These are phyloP conservation scores for Danionella dracula DNA, from an alignment of 2,797 vertebrate species.

Conservation along the genomic window DNA sequence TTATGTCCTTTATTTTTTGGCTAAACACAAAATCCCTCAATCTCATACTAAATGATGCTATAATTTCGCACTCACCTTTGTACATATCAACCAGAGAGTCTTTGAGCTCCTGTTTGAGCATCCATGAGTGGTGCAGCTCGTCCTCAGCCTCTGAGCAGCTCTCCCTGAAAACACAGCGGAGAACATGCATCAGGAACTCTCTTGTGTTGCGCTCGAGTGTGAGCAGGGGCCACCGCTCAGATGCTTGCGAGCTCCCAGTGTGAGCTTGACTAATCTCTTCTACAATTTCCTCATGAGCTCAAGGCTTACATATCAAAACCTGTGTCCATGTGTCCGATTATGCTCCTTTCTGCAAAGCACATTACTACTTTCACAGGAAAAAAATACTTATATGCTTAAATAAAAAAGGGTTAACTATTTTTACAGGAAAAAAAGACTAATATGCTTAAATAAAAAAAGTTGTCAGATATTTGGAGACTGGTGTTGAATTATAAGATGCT, in stretches of 20 bases:
- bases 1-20: too few relatives aligned
- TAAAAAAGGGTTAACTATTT: too few relatives aligned
- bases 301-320: slow-evolving; percentile 3
- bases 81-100: slow-evolving; percentile 62
- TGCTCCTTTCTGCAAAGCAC: too few relatives aligned
- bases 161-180: slow-evolving; percentile 44
- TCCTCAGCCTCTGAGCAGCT: slow-evolving; percentile 45
- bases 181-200: background rate
- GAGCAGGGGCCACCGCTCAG: slow-evolving; percentile 14
- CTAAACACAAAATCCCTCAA: too few relatives aligned
- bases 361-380: too few relatives aligned
- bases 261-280: slow-evolving; percentile 36
- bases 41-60: too few relatives aligned
- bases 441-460: too few relatives aligned
- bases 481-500: too few relatives aligned
- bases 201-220: background rate
- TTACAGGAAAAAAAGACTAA: too few relatives aligned
- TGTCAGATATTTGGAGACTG: too few relatives aligned
- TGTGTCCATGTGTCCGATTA: background rate
- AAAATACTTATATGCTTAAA: too few relatives aligned
- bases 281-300: slow-evolving; percentile 20
- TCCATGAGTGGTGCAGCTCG: slow-evolving; percentile 42
- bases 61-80: slow-evolving; percentile 55
- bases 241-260: slow-evolving; percentile 14
- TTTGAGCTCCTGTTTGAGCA: slow-evolving; percentile 54